Evolutionary conservation across 2,113 vertebrate species (phyloP), one percentile per base, ranked within the genome.

Genomic region (Lampris megalopsis): DNA sequence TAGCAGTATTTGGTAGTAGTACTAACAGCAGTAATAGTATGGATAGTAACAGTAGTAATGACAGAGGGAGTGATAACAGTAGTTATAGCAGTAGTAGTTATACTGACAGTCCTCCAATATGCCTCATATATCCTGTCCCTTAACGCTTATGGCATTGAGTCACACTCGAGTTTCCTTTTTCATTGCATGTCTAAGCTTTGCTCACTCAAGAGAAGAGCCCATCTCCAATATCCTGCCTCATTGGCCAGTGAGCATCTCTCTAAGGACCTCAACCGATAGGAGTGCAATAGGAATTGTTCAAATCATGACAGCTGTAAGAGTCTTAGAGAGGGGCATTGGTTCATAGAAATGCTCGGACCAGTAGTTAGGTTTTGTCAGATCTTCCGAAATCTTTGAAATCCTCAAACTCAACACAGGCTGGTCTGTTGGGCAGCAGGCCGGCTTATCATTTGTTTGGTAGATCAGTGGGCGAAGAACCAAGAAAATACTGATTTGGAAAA

Each of bases 171-270:
- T 66, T 68, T 13, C n/a, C 50, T 42, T 58, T 54, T 65, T 82
- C 71, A 90, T 90, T 85, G 43, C 74, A 72, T 79, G 79, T 72
- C 67, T 41, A 64, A 56, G 63, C 57, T 66, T 37, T 35, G 72
- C 53, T 74, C 11, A 64, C 63, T 76, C 71, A 69, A 68, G 70
- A 65, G 47, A 78, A 70, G 38, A 73, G 71, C 67, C 63, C 68
- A 63, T 85, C 63, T 79, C 48, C 41, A 64, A 75, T 50, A 56
- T 49, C 57, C 56, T 75, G 59, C 75, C 76, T 89, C 75, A 75
- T 75, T 74, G 71, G 69, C 47, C 72, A 73, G 68, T 41, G 71
- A 79, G 68, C 53, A 59, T 58, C 52, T 69, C 75, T 68, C 63
- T 63, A 62, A 75, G 42, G 63, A 57, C 58, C 58, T 1, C 63